These are phyloP conservation scores for Sciurus niger DNA, from an alignment of 2,113 vertebrate species.

Conservation along the genomic window DNA sequence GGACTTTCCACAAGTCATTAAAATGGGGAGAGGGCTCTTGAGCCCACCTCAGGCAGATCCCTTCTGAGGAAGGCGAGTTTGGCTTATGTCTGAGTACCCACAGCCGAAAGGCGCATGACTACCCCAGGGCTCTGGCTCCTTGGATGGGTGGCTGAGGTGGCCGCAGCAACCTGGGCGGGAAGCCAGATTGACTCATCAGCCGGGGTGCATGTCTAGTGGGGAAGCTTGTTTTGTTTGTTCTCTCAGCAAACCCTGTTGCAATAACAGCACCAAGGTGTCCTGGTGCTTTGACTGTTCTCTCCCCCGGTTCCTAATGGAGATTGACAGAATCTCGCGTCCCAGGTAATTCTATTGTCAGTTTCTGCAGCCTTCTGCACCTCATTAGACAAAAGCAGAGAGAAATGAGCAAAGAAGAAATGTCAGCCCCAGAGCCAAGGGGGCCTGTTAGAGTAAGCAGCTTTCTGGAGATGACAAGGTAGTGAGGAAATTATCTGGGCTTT, in stretches of 20 bases:
- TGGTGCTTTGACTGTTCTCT: conserved; percentile 51
- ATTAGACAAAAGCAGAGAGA: conserved; percentile 79
- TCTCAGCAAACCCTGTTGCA: background rate
- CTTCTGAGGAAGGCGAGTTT: background rate
- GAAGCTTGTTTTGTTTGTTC: conserved; percentile 56
- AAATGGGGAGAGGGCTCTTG: background rate
- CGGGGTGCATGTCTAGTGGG: background rate
- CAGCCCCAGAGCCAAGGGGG: conserved; percentile 18
- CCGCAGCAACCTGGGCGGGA: background rate
- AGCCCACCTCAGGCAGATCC: background rate
- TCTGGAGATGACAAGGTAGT: conserved; percentile 24
- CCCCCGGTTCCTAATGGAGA: conserved; percentile 77
- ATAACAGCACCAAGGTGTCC: conserved; percentile 56
- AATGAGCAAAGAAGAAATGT: conserved; percentile 53
- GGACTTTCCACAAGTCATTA: background rate
- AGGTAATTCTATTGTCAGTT: conserved; percentile 81
- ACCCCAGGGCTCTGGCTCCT: background rate
- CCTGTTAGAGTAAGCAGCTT: conserved; percentile 27
- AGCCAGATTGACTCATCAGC: background rate
- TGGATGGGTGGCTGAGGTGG: background rate
- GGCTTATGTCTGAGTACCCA: background rate
- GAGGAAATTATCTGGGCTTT: background rate
- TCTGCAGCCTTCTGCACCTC: conserved; percentile 72
- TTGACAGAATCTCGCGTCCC: conserved; percentile 70
- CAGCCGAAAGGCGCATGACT: background rate